Evolutionary conservation across 2,113 vertebrate genomes (phyloP), one percentile per base, ranked within the genome.

Genomic region (Cololabis saira): DNA sequence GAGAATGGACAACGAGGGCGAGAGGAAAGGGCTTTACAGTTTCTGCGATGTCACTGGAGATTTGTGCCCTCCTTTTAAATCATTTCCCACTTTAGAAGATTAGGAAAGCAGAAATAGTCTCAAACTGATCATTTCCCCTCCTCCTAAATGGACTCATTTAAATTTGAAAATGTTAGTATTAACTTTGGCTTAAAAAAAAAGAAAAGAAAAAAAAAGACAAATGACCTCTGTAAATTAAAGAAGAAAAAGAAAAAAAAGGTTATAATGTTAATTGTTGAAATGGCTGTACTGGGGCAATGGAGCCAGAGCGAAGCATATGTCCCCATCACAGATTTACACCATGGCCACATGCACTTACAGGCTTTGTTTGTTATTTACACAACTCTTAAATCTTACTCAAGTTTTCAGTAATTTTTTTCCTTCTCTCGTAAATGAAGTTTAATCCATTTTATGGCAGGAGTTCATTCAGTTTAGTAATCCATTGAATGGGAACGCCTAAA

Each of bases 41-140:
- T 87, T 77, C 88, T 86, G 91, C 75, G 83, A 87, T 91, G 90
- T 91, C 91, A 92, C 80, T 82, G 69, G 83, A 93, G 91, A 93
- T 93, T 93, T 93, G 91, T 92, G 84, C 87, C 80, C 82, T 84
- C 87, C 83, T 86, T 85, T 84, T 93, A 92, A 93, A 93, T 92
- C 86, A 93, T 92, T 92, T 90, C 89, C 89, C 91, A 92, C 87
- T 93, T 91, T 92, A 89, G 88, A 89, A 92, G 91, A 93, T 94
- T 93, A 92, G 88, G 82, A 92, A 85, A 63, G 89, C 82, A 86
- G 87, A 91, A 90, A 92, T 93, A 92, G 90, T 91, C 89, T 85
- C 77, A 89, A 91, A 87, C 80, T 71, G 83, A 88, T 88, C 75
- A 85, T 88, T 88, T 87, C 64, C 76, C 80, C 80, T 79, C 79